Evolutionary conservation across 2,888 invertebrate species (phyloP), one percentile per base, ranked within the genome.

Genomic region (Caenorhabditis sulstoni): DNA sequence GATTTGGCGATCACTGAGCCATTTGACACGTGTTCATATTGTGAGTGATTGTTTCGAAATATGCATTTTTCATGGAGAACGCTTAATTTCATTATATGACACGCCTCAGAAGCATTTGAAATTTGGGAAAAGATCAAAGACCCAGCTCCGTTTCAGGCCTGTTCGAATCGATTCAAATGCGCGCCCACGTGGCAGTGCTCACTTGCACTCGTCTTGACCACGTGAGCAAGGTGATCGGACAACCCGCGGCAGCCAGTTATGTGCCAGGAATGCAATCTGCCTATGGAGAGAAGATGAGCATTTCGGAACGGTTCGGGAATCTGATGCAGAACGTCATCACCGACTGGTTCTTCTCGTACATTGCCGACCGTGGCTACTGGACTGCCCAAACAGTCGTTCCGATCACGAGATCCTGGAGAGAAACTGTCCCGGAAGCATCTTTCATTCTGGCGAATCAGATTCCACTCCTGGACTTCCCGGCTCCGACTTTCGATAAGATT

Each of bases 1-100:
- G 84, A 84, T 68, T 20, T 84, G 11, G 81, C 68, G 3, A 61
- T 84, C 18, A 44, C 70, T 0, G 84, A 84, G 53, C 73, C 70
- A 12, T 81, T 84, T 29, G 79, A 81, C 58, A 23, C 47, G 14
- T 84, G 66, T 35, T 45, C 66, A 7, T 66, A 66, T 37, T 55
- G 55, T 66, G n/a, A n/a, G n/a, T n/a, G n/a, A n/a, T n/a, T n/a
- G n/a, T n/a, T n/a, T n/a, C n/a, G n/a, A n/a, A n/a, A n/a, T n/a
- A n/a, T n/a, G n/a, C n/a, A n/a, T n/a, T n/a, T n/a, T n/a, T n/a
- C n/a, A n/a, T n/a, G n/a, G n/a, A n/a, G n/a, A n/a, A n/a, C n/a
- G n/a, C n/a, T n/a, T n/a, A n/a, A n/a, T n/a, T n/a, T n/a, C n/a
- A n/a, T n/a, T n/a, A n/a, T n/a, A n/a, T n/a, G n/a, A n/a, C n/a